Percentiles rank a stretch among this genome's conserved stretches.
These are phyloP conservation scores for Tangachromis dhanisi DNA, from an alignment of 2,113 vertebrate species.

Conservation along the genomic window DNA sequence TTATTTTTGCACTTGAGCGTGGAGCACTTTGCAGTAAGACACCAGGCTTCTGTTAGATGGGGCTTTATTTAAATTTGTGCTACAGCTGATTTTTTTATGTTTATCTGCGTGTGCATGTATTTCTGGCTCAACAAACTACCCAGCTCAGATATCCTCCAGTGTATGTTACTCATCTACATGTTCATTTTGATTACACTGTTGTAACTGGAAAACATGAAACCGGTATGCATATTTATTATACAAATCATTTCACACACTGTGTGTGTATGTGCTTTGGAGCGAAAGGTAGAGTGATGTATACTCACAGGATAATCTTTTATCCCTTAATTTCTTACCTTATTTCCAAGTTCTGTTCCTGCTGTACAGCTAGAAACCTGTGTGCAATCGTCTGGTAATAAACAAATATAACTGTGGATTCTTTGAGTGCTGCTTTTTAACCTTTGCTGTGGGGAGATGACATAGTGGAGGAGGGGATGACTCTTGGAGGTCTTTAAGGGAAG, in stretches of 20 bases:
- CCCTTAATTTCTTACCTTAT: slow-evolving; percentile 2
- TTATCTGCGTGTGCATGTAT: not conserved
- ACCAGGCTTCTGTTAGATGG: slow-evolving; percentile 2
- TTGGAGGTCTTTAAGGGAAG: not conserved
- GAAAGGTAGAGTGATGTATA: not conserved
- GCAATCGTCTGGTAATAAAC: slow-evolving; percentile 48
- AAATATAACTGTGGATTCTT: not conserved
- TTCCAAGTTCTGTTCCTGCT: slow-evolving; percentile 4
- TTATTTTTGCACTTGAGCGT: slow-evolving; percentile 29
- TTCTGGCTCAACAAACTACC: not conserved
- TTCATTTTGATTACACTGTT: not conserved
- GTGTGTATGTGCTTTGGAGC: slow-evolving; percentile 21
- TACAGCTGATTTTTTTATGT: not conserved
- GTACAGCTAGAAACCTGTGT: slow-evolving; percentile 25
- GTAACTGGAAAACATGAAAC: slow-evolving; percentile 1
- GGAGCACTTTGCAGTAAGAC: slow-evolving; percentile 3
- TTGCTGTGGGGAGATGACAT: not conserved
- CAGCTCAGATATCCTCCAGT: not conserved
- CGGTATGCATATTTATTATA: slow-evolving; percentile 39
- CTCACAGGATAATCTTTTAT: not conserved
- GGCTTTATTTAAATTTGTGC: slow-evolving; percentile 16
- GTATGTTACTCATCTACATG: not conserved
- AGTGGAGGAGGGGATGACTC: not conserved
- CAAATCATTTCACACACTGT: slow-evolving; percentile 46
- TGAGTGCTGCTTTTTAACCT: not conserved